phyloP scores from a whole-genome alignment of 2,113 vertebrate genomes.

The Sylvia atricapilla region DNA sequence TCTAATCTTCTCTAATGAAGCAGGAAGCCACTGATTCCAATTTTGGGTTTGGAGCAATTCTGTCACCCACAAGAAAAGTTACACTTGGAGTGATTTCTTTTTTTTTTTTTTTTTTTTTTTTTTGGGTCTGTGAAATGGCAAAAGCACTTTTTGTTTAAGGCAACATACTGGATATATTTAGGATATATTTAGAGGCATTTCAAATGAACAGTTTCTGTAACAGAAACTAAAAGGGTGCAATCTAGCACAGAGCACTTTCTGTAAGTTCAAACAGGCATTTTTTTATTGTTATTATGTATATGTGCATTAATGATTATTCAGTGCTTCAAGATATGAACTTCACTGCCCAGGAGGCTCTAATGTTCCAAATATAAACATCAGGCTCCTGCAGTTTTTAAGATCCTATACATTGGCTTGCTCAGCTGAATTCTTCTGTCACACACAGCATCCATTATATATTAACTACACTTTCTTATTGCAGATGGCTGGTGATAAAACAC shows the following conservation, averaged over 20 bases:
- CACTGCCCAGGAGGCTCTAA: background rate
- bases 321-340: constrained; percentile 30
- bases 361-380: constrained; percentile 36
- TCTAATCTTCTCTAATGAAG: constrained; percentile 13
- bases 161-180: background rate
- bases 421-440: constrained; percentile 15
- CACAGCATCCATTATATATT: constrained; percentile 39
- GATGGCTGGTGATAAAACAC: constrained; percentile 31
- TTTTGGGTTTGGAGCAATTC: constrained; percentile 41
- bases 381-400: constrained; percentile 14
- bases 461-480: constrained; percentile 21
- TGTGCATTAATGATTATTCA: constrained; percentile 1
- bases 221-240: background rate
- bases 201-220: background rate
- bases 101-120: background rate
- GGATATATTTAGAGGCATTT: background rate
- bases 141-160: constrained; percentile 14
- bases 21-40: constrained; percentile 48
- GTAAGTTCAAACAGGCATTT: background rate
- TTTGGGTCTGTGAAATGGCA: constrained; percentile 15
- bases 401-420: background rate
- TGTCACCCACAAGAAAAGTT: constrained; percentile 25
- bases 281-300: background rate
- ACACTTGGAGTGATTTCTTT: background rate
- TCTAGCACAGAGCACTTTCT: background rate